A percentile compares a stretch with the other conserved stretches of the same genome.
Evolutionary conservation across 2,797 vertebrate genomes (phyloP).

Genomic region (Oophaga sylvatica): DNA sequence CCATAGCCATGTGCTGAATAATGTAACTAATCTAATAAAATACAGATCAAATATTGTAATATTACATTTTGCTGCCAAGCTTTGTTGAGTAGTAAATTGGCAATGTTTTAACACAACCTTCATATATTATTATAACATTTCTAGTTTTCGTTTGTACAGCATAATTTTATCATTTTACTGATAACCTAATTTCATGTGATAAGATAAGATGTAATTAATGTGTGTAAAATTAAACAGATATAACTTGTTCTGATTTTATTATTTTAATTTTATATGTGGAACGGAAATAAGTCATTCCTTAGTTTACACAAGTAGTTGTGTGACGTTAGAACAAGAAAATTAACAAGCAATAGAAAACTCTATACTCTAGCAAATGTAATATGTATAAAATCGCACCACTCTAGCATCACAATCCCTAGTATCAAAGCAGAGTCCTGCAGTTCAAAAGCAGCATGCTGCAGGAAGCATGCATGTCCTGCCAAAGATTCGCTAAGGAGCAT

Average conservation of each 20-base stretch:
- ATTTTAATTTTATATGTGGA: background rate
- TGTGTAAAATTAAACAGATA: background rate
- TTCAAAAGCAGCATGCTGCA: too few species aligned
- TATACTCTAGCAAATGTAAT: background rate
- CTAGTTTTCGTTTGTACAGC: background rate
- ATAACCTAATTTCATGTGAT: background rate
- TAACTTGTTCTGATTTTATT: background rate
- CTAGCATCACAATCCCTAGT: too few species aligned
- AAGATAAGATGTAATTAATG: conserved; percentile 11
- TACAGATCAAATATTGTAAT: background rate
- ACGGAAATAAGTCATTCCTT: background rate
- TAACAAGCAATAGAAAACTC: background rate
- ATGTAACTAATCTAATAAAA: background rate
- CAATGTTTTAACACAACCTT: background rate
- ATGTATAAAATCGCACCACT: too few species aligned
- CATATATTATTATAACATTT: background rate
- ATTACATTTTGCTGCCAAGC: background rate
- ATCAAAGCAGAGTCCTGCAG: too few species aligned
- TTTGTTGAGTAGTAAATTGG: background rate
- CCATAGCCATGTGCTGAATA: background rate
- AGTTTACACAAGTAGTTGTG: conserved; percentile 2
- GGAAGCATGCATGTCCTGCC: too few species aligned
- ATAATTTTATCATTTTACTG: background rate
- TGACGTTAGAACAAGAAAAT: background rate
- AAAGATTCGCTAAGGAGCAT: too few species aligned